Base-by-base conservation (phyloP, 1,140 invertebrate species). In the Scaptomyza montana region DNA sequence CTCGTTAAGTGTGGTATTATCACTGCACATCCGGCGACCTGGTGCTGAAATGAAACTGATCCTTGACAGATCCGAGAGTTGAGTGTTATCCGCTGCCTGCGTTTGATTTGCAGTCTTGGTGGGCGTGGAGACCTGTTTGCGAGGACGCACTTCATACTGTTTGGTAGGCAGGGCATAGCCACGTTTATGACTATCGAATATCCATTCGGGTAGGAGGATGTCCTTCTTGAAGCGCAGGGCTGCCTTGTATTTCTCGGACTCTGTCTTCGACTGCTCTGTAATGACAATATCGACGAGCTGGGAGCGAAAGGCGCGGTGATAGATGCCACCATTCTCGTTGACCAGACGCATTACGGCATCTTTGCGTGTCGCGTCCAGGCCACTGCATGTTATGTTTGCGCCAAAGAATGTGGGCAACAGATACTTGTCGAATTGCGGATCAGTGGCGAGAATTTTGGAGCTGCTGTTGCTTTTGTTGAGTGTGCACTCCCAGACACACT, bases 401-500 rank as follows among this genome's bases (percentile, higher is more conserved):
- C 97, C 96, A 67, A 95, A 94, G 91, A 99, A 98, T 6, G 95
- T 91, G n/a, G 96, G 96, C 90, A 97, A 95, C 49, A 93, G 94
- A 75, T 95, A 95, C 74, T 93, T 93, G 41, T 94, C 89, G 86
- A 97, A 97, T 53, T 94, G 92, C 0, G 92, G 47, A 76, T 97
- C 95, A 5, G 93, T 93, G 6, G 95, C 96, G 50, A 93, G 92
- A 1, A 96, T 87, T 71, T 25, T 25, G 21, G 2, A 25, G 21
- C 94, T 94, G n/a, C 94, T 92, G 45, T 30, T 41, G 92, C 92
- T 36, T 28, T 49, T 45, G 9, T 55, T 67, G 8, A 60, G 54
- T 60, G 95, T 96, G 21, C 92, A 92, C 33, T 96, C 92, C 97
- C 97, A 98, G 1, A 97, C 95, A 5, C 94, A 94, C 59, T 95